Percentiles rank a stretch among this genome's conserved stretches.
Conservation (phyloP, 2,888 invertebrate species). For the Tetropium fuscum region DNA sequence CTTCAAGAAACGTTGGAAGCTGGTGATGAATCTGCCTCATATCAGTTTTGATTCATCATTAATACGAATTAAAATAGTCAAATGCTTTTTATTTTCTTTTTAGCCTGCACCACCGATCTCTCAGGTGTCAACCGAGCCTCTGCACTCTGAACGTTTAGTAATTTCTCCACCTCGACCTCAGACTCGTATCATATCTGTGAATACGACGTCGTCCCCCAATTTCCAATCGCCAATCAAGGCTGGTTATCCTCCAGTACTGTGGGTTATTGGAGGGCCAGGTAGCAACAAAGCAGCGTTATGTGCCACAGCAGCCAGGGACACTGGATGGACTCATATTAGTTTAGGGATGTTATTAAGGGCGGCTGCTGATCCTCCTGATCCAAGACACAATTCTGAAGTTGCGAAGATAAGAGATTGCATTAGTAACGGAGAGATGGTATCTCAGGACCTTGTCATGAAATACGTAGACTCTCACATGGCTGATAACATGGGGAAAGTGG, state of each 20-base stretch:
- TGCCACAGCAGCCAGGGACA: constrained; percentile 75
- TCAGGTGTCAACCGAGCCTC: constrained; percentile 27
- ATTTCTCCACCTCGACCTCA: constrained; percentile 53
- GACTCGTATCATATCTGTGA: constrained; percentile 61
- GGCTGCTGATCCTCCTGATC: constrained; percentile 71
- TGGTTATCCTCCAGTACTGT: constrained; percentile 62
- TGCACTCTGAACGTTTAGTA: constrained; percentile 31
- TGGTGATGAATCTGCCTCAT: too few relatives aligned
- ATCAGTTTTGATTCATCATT: neutral
- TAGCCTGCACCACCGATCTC: constrained; percentile 31
- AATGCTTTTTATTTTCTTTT: constrained; percentile 15
- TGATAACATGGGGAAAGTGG: constrained; percentile 73
- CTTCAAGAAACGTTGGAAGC: too few relatives aligned
- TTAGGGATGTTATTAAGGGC: constrained; percentile 84
- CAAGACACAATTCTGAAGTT: constrained; percentile 57
- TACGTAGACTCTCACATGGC: constrained; percentile 79
- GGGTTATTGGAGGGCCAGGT: constrained; percentile 87
- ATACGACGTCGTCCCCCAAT: constrained; percentile 49
- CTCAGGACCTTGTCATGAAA: constrained; percentile 81
- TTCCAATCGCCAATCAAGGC: constrained; percentile 59
- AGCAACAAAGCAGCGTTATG: constrained; percentile 90
- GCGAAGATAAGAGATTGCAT: constrained; percentile 74
- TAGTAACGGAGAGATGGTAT: constrained; percentile 84
- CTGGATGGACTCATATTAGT: constrained; percentile 67
- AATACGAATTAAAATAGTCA: neutral